Evolutionary conservation across 2,888 invertebrate genomes (phyloP).

Genomic region (Norana najaformis): DNA sequence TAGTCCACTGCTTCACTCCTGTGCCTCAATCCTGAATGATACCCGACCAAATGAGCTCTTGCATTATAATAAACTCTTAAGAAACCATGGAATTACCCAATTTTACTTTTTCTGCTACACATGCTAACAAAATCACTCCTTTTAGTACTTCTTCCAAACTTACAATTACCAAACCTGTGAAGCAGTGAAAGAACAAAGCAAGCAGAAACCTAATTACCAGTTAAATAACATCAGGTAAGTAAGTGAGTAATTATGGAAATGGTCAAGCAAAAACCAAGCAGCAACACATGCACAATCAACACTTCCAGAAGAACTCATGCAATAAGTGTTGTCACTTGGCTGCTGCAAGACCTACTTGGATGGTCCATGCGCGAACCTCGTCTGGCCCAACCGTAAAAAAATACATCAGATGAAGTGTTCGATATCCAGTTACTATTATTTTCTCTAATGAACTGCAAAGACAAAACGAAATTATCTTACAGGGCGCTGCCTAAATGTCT

Average conservation of each 20-base stretch:
- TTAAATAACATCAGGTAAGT: not conserved
- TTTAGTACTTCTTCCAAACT: no score
- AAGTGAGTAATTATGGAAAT: conserved; percentile 2
- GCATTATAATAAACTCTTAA: not conserved
- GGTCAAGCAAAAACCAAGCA: not conserved
- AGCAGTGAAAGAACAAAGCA: not conserved
- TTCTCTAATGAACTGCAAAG: conserved; percentile 80
- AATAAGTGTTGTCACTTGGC: conserved; percentile 15
- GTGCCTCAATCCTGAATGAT: not conserved
- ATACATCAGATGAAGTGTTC: conserved; percentile 90
- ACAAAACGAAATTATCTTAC: not conserved
- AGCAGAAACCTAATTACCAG: not conserved
- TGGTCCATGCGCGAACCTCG: conserved; percentile 99
- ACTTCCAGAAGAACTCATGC: not conserved
- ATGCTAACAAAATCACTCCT: not conserved
- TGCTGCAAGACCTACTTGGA: conserved; percentile 74
- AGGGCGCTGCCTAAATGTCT: no score
- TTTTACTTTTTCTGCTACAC: not conserved
- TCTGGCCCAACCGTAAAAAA: conserved; percentile 97
- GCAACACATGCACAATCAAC: not conserved
- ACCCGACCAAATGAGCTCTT: not conserved
- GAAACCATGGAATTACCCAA: not conserved
- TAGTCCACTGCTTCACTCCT: not conserved
- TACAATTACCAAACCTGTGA: not conserved
- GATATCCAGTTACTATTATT: conserved; percentile 96